Base-by-base conservation (phyloP, 2,113 vertebrate species). In the Baryphthengus martii region DNA sequence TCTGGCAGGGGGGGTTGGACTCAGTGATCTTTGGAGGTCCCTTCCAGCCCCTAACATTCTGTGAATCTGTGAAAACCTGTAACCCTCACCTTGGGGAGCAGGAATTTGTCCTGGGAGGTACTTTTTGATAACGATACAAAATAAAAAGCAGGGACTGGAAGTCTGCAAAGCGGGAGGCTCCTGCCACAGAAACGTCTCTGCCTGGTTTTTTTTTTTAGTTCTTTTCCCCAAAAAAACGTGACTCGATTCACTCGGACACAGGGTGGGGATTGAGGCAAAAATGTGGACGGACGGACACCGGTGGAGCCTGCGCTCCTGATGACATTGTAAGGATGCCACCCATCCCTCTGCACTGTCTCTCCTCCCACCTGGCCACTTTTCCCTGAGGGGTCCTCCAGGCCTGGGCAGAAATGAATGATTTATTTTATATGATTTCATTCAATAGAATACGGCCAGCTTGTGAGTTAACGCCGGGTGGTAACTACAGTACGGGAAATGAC, bases 171-270 rank as follows among this genome's bases (percentile, higher is more conserved):
- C 1, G 1, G 26, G 21, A 58, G n/a, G 29, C 39, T 89, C 37
- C 61, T 0, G 1, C 19, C 17, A 11, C n/a, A 39, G 0, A 6
- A 56, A 13, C 14, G 19, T 28, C 23, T 73, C 33, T 0, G 3
- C 6, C 40, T 53, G 39, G 16, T 63, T 85, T 61, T 47, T 47
- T 47, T 7, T 33, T 72, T n/a, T 15, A 7, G 10, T 8, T 65
- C 49, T 59, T 77, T 62, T 17, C 29, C 9, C 25, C n/a, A 1
- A 0, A 4, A 42, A 44, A 78, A 9, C 17, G 61, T 1, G 0
- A 28, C 2, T 20, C 39, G 14, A 10, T 39, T 61, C 13, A 21
- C 17, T 4, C 2, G 2, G 17, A 14, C 6, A 8, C 5, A 7
- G 49, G 37, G 25, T 70, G 31, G 66, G 76, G 31, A 39, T 31